Percentiles rank a stretch among this genome's conserved stretches.
phyloP scores from a whole-genome alignment of 2,113 vertebrate species.

The Callaeas wilsoni region DNA sequence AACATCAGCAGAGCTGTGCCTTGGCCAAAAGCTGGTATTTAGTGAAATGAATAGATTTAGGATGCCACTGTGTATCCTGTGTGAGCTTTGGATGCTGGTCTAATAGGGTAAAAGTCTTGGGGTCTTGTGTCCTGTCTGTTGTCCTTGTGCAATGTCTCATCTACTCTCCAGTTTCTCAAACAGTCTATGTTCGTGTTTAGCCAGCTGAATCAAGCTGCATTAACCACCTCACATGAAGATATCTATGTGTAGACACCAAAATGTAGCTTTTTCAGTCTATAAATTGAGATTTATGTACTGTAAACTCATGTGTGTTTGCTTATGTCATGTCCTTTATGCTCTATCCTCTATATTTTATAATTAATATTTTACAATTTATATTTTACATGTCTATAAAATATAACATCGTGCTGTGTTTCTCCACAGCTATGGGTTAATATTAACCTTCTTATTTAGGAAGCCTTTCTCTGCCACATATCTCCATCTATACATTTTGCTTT shows the following conservation, averaged over 20 bases:
- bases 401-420: background rate
- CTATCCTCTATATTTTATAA: background rate
- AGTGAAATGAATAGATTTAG: background rate
- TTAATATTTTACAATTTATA: background rate
- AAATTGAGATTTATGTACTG: background rate
- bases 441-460: background rate
- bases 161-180: background rate
- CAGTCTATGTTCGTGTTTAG: background rate
- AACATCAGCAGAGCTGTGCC: background rate
- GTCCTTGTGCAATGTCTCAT: background rate
- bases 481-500: background rate
- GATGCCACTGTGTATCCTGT: background rate
- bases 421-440: background rate
- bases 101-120: background rate
- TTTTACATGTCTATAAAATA: background rate
- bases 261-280: background rate
- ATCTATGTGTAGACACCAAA: background rate
- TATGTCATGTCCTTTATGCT: background rate
- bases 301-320: background rate
- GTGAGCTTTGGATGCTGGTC: background rate
- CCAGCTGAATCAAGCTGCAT: background rate
- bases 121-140: background rate
- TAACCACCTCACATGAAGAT: background rate
- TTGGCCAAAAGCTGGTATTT: background rate
- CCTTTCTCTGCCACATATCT: background rate